Evolutionary conservation across 2,113 vertebrate species (phyloP), one percentile per base, ranked within the genome.

Genomic region (Benitochromis conjunctus): DNA sequence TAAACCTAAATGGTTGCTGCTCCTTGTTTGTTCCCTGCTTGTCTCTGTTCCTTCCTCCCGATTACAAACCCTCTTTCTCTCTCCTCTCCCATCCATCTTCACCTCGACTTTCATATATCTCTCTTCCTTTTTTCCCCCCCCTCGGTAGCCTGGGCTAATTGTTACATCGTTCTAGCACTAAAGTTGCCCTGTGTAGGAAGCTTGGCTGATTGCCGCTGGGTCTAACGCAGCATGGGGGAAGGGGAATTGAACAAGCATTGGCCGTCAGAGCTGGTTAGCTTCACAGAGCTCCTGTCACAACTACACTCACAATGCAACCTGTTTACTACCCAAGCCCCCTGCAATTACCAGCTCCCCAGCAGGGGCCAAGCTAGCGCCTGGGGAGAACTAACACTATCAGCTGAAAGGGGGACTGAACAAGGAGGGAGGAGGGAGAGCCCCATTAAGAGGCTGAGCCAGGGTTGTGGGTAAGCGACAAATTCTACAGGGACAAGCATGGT

Each of bases 231-330:
- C 78, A 88, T 81, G 87, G 90, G 92, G 91, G 92, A 91, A 82
- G 81, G 89, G 87, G 94, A 94, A 96, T 95, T 96, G 95, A 95
- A 96, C 96, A 96, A 96, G 95, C 94, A 91, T 94, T 92, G 92
- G 85, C 92, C 90, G 93, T 96, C 96, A 95, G 91, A 93, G 94
- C 89, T 94, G 94, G 90, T 96, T 96, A 96, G 81, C 90, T 88
- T 96, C 94, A 94, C 90, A 91, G 86, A 90, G 77, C 88, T 78
- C 89, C 93, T 93, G 94, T 95, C 94, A 94, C 93, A 89, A 81
- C 92, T 89, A 91, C 86, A 89, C 89, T 87, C 83, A 90, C 83
- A 86, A 87, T 89, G 82, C 89, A 91, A 88, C 92, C 94, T 94
- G 94, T 96, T 95, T 95, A 95, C 94, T 86, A 88, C 71, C 81